Conservation (phyloP, 1,140 invertebrate genomes). For the Zaprionus africanus region DNA sequence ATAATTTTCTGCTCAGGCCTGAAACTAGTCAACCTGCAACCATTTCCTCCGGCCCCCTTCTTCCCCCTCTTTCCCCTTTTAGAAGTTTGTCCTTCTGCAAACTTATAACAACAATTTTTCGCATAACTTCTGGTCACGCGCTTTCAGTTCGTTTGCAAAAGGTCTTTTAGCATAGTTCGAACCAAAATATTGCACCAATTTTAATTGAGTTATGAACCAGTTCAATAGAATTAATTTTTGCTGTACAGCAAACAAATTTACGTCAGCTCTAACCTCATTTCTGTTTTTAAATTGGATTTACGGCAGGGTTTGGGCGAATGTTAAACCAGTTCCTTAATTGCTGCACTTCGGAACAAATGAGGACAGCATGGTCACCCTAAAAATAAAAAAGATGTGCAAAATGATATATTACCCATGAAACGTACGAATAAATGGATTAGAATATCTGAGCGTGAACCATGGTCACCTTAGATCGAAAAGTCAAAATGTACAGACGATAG, state of each 20-base stretch:
- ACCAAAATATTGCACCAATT: not conserved
- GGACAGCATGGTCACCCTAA: no score
- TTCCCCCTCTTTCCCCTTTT: not conserved
- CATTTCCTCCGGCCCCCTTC: not conserved
- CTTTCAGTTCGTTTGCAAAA: not conserved
- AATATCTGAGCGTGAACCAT: no score
- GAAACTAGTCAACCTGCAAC: not conserved
- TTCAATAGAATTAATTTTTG: not conserved
- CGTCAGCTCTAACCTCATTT: not conserved
- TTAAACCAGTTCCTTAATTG: not conserved
- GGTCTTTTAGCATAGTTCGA: not conserved
- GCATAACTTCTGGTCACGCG: constrained; percentile 5
- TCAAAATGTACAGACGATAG: no score
- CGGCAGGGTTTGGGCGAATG: not conserved
- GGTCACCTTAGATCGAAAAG: no score
- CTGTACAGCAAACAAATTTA: not conserved
- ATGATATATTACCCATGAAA: no score
- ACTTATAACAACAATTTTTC: not conserved
- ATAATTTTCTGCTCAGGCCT: not conserved
- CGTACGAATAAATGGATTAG: no score
- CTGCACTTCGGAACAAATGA: no score
- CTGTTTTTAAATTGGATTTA: not conserved
- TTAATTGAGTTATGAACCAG: not conserved
- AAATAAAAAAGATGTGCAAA: no score
- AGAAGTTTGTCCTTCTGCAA: not conserved